phyloP scores from a whole-genome alignment of 92 coral and sea anemone species.

The Porites evermanni region DNA sequence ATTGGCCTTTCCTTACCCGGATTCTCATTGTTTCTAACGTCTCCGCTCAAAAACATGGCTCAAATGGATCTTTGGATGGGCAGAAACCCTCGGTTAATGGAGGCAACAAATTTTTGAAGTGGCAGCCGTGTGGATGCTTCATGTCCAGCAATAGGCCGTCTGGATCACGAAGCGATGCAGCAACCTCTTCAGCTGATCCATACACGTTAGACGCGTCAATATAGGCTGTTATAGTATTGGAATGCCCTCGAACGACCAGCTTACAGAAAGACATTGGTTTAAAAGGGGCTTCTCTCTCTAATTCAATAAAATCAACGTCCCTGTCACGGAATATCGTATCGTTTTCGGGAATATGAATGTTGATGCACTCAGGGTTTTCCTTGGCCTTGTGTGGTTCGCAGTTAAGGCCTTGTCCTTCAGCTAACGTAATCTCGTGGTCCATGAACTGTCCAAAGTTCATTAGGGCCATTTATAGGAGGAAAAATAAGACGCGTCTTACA shows the following conservation, averaged over 20 bases:
- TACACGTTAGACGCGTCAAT: constrained; percentile 80
- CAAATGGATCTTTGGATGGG: constrained; percentile 11
- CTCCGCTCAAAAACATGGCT: constrained; percentile 70
- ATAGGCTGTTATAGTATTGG: constrained; percentile 59
- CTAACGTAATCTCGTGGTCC: constrained; percentile 76
- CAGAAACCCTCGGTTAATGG: not conserved
- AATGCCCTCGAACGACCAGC: constrained; percentile 36
- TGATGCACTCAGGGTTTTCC: constrained; percentile 41
- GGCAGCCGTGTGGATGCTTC: constrained; percentile 32
- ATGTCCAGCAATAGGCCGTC: constrained; percentile 37
- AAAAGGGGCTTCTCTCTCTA: constrained; percentile 54
- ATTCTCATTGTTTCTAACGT: constrained; percentile 70
- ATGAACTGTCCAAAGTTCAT: too few relatives aligned
- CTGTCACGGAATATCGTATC: constrained; percentile 25
- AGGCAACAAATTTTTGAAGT: constrained; percentile 1
- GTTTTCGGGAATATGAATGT: constrained; percentile 48
- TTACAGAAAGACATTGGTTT: constrained; percentile 20
- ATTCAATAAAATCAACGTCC: not conserved
- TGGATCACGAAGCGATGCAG: constrained; percentile 33
- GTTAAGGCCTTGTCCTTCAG: constrained; percentile 23
- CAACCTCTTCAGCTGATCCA: constrained; percentile 38
- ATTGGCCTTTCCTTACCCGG: constrained; percentile 30
- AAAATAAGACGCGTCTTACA: too few relatives aligned
- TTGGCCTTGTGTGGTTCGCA: constrained; percentile 11
- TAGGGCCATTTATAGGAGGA: too few relatives aligned